Conservation (phyloP, 1,140 invertebrate species). For the Zaprionus kolodkinae region DNA sequence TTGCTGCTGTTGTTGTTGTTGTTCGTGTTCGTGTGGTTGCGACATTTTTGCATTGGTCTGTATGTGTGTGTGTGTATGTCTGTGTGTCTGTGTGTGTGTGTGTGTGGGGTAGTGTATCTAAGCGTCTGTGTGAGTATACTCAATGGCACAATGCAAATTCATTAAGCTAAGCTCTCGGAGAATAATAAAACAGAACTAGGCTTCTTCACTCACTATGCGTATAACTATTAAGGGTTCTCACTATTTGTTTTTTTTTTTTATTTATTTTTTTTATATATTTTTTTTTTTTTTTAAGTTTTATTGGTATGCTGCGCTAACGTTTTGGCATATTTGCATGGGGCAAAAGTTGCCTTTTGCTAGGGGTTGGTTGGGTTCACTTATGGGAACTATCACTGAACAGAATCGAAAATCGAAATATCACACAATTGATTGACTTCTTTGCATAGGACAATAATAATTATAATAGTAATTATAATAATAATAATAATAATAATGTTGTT, state of each 20-base stretch:
- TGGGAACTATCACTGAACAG: slow-evolving; percentile 65
- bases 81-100: slow-evolving; percentile 31
- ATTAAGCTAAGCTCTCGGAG: slow-evolving; percentile 38
- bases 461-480: not conserved
- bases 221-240: slow-evolving; percentile 21
- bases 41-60: slow-evolving; percentile 71
- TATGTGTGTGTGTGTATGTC: slow-evolving; percentile 30
- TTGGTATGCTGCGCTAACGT: slow-evolving; percentile 55
- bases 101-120: slow-evolving; percentile 32
- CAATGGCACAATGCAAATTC: slow-evolving; percentile 37
- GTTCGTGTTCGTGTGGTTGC: slow-evolving; percentile 63
- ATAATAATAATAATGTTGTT: too few relatives aligned
- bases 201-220: slow-evolving; percentile 28
- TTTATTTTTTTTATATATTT: slow-evolving; percentile 29
- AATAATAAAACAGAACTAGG: slow-evolving; percentile 21
- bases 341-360: slow-evolving; percentile 32
- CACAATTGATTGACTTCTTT: slow-evolving; percentile 56
- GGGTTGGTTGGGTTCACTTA: slow-evolving; percentile 39
- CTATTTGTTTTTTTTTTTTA: slow-evolving; percentile 30
- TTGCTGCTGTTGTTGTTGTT: slow-evolving; percentile 22
- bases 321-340: slow-evolving; percentile 47
- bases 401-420: slow-evolving; percentile 65
- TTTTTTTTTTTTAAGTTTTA: slow-evolving; percentile 29
- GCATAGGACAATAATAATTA: not conserved
- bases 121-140: slow-evolving; percentile 39